Evolutionary conservation across 2,797 vertebrate genomes (phyloP).

Genomic region (Poecilia velifera): DNA sequence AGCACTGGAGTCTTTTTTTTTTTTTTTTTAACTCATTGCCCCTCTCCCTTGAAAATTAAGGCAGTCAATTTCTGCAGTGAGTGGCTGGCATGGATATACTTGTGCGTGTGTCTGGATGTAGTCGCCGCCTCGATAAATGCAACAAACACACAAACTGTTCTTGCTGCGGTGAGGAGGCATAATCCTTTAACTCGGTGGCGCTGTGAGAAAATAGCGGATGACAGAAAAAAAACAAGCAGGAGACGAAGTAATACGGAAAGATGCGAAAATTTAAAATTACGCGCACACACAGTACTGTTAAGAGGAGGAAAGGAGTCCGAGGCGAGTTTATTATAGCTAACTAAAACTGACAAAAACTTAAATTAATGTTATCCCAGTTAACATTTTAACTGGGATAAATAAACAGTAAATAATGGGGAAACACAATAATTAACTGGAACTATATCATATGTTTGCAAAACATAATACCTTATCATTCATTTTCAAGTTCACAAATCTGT

Average conservation of each 20-base stretch:
- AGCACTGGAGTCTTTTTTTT: constrained; percentile 27
- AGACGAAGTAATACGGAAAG: background rate
- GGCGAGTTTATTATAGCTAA: no score
- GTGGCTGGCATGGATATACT: constrained; percentile 21
- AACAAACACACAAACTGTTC: constrained; percentile 26
- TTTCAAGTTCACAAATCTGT: no score
- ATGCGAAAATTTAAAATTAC: constrained; percentile 22
- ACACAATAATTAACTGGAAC: no score
- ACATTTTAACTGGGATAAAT: no score
- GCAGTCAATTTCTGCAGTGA: constrained; percentile 63
- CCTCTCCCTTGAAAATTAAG: constrained; percentile 52
- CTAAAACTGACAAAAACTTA: no score
- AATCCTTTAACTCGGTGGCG: constrained; percentile 40
- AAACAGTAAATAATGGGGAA: no score
- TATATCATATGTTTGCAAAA: no score
- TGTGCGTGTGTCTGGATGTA: constrained; percentile 18
- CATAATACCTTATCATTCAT: no score
- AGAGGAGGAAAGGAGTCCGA: background rate
- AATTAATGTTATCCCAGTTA: no score
- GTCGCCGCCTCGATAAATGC: constrained; percentile 18
- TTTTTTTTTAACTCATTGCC: background rate
- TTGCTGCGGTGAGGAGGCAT: constrained; percentile 49
- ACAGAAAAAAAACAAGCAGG: constrained; percentile 2
- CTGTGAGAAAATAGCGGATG: constrained; percentile 3
- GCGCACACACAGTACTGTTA: background rate